A percentile compares a stretch with the other conserved stretches of the same genome.
Evolutionary conservation across 2,888 invertebrate species (phyloP).

Genomic region (Lagria hirta): DNA sequence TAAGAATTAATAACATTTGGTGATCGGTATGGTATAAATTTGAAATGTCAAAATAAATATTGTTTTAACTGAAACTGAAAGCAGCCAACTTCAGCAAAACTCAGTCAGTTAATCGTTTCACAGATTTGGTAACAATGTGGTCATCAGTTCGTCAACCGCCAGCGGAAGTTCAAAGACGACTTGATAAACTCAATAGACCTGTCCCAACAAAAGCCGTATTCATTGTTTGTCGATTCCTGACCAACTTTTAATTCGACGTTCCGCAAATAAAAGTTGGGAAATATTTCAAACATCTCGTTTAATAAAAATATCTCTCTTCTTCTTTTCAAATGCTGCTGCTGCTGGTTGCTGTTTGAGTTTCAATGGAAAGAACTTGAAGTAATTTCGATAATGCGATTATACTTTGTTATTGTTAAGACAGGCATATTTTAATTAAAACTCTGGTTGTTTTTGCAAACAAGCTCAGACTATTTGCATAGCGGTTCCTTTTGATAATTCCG

Average conservation of each 20-base stretch:
- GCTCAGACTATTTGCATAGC: constrained; percentile 34
- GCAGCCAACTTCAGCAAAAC: constrained; percentile 26
- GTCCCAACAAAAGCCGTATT: constrained; percentile 29
- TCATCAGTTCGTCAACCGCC: constrained; percentile 32
- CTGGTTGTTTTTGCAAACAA: constrained; percentile 34
- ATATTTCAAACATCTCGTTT: constrained; percentile 27
- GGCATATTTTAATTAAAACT: constrained; percentile 38
- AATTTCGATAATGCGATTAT: constrained; percentile 37
- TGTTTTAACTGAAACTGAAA: no score
- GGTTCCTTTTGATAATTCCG: constrained; percentile 36
- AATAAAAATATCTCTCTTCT: constrained; percentile 26
- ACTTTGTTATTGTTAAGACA: constrained; percentile 36
- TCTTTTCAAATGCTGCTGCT: constrained; percentile 6
- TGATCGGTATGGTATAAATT: no score
- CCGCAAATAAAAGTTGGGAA: constrained; percentile 28
- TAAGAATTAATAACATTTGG: no score
- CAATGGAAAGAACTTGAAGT: constrained; percentile 25
- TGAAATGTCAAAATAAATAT: no score
- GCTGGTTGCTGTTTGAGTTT: constrained; percentile 19
- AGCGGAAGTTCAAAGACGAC: constrained; percentile 27
- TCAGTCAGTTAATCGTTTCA: constrained; percentile 33
- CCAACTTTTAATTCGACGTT: constrained; percentile 29
- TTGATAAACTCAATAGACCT: constrained; percentile 29
- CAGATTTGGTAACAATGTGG: constrained; percentile 37
- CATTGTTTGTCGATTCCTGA: constrained; percentile 31